Conservation (phyloP, 2,797 vertebrate species). For the Cichlasoma orientale region DNA sequence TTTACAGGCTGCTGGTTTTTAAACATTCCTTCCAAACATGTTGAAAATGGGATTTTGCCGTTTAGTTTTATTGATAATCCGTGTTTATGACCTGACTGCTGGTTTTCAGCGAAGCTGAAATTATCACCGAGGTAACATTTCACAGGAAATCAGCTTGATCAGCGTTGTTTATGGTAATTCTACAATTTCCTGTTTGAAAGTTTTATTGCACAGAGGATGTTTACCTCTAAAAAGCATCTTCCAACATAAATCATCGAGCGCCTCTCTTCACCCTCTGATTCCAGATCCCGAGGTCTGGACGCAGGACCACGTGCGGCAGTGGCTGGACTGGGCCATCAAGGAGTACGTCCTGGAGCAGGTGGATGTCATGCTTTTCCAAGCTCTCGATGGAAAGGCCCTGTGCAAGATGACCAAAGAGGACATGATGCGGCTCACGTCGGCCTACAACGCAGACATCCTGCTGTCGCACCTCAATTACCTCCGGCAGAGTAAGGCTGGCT, state of each 20-base stretch:
- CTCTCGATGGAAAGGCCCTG: constrained; percentile 85
- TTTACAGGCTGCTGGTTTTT: background rate
- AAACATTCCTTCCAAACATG: background rate
- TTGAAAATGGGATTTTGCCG: accelerated
- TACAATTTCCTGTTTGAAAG: constrained; percentile 5
- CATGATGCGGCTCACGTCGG: constrained; percentile 84
- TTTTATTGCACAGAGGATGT: background rate
- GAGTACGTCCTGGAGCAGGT: constrained; percentile 86
- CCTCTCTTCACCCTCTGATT: background rate
- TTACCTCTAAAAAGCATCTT: background rate
- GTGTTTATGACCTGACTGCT: too few relatives aligned
- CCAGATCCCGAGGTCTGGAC: constrained; percentile 85
- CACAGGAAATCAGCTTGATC: constrained; percentile 1
- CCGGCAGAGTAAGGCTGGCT: constrained; percentile 82
- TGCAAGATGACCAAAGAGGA: constrained; percentile 88
- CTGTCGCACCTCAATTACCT: constrained; percentile 89
- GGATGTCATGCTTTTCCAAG: constrained; percentile 82
- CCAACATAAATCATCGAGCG: background rate
- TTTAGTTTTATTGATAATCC: too few relatives aligned
- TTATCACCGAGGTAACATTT: background rate
- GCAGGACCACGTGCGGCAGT: constrained; percentile 84
- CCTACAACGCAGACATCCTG: constrained; percentile 88
- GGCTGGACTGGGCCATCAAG: constrained; percentile 90
- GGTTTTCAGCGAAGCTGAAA: background rate
- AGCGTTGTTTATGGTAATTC: background rate